These are phyloP conservation scores for Drosophila virilis DNA, from an alignment of 1,140 invertebrate genomes.

Conservation along the genomic window DNA sequence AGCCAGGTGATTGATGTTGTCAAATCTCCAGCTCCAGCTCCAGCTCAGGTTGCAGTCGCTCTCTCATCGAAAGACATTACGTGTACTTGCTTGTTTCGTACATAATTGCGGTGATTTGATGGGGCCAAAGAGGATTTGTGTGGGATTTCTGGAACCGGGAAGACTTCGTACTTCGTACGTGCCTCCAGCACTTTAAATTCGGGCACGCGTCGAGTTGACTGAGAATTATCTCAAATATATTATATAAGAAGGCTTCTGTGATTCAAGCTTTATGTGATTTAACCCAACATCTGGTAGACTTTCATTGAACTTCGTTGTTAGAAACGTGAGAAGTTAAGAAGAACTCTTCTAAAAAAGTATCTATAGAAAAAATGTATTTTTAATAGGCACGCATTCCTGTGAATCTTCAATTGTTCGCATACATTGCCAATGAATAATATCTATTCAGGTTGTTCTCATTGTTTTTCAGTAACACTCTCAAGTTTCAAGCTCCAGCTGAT, in stretches of 20 bases:
- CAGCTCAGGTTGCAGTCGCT: slow-evolving; percentile 10
- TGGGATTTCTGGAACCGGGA: slow-evolving; percentile 43
- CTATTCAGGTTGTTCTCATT: neutral
- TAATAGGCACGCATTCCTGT: too few relatives aligned
- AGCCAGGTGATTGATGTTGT: slow-evolving; percentile 60
- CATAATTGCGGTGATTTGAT: slow-evolving; percentile 39
- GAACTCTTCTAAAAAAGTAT: too few relatives aligned
- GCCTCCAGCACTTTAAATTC: neutral
- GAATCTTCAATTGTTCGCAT: neutral
- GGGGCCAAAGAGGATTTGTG: slow-evolving; percentile 8
- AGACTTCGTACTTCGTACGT: slow-evolving; percentile 20
- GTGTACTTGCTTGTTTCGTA: slow-evolving; percentile 3
- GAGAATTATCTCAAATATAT: neutral
- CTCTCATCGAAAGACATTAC: slow-evolving; percentile 41
- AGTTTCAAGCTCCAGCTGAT: slow-evolving; percentile 4
- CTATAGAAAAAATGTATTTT: neutral
- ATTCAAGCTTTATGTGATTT: neutral
- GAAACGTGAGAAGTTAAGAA: neutral
- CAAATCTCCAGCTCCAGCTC: slow-evolving; percentile 37
- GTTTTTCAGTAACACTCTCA: slow-evolving; percentile 1
- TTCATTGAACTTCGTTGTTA: neutral
- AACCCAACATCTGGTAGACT: neutral
- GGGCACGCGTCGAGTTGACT: slow-evolving; percentile 19
- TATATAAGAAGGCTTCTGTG: slow-evolving; percentile 1
- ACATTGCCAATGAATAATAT: neutral